A percentile compares a stretch with the other conserved stretches of the same genome.
Conservation (phyloP, 2,797 vertebrate genomes). For the Perodicticus potto region DNA sequence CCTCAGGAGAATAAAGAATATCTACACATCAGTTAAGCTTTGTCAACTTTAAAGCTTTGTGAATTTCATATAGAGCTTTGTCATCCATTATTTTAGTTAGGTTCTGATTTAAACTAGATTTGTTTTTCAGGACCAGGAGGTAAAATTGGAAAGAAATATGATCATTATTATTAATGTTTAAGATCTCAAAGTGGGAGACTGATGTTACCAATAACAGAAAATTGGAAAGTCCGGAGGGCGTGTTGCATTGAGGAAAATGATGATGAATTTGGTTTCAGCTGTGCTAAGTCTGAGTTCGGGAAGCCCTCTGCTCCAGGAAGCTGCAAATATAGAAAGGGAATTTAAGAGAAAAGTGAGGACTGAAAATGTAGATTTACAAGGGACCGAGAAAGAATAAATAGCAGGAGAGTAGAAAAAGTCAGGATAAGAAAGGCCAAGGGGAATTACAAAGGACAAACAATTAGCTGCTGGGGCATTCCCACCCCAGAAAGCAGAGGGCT, state of each 20-base stretch:
- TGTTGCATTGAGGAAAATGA: not conserved
- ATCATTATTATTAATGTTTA: conserved; percentile 52
- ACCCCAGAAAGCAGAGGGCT: not conserved
- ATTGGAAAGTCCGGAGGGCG: not conserved
- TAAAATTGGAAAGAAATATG: conserved; percentile 50
- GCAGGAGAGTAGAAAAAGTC: not conserved
- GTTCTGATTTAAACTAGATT: conserved; percentile 49
- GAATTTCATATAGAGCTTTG: not conserved
- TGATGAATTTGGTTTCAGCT: conserved; percentile 37
- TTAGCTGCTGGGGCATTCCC: no score
- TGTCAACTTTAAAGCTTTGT: not conserved
- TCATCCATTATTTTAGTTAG: conserved; percentile 30
- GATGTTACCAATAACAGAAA: conserved; percentile 65
- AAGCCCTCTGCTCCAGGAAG: not conserved
- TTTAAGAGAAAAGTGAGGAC: not conserved
- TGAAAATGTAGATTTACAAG: not conserved
- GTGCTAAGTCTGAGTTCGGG: not conserved
- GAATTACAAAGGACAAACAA: not conserved
- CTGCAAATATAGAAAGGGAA: not conserved
- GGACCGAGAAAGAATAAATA: not conserved
- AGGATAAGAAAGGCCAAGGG: not conserved
- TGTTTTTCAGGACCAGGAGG: conserved; percentile 49
- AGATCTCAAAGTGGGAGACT: conserved; percentile 20
- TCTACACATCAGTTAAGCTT: not conserved
- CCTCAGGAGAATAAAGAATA: not conserved